Percentiles rank a stretch among this genome's conserved stretches.
Conservation (phyloP, 1,140 invertebrate species). For the Tetramorium alpestre region DNA sequence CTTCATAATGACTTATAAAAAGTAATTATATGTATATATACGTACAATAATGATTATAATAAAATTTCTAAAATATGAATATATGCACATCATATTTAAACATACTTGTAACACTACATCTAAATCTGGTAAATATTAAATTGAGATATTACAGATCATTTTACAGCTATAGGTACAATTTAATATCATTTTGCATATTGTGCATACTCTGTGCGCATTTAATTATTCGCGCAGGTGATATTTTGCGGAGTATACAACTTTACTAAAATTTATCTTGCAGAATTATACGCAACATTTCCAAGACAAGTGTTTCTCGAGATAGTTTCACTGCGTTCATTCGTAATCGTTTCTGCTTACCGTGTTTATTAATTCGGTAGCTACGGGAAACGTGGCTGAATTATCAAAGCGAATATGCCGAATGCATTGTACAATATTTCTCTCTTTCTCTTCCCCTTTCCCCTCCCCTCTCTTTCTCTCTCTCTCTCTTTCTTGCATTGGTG, state of each 20-base stretch:
- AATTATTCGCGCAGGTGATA: constrained; percentile 31
- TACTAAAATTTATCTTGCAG: constrained; percentile 25
- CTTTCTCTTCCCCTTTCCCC: not conserved
- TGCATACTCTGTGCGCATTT: not conserved
- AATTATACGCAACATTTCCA: constrained; percentile 33
- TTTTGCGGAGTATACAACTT: not conserved
- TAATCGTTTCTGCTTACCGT: constrained; percentile 39
- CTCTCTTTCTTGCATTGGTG: not conserved
- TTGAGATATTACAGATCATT: not conserved
- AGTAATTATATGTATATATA: not conserved
- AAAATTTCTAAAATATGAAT: not conserved
- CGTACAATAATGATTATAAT: not conserved
- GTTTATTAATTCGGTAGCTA: constrained; percentile 29
- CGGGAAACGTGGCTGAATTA: constrained; percentile 56
- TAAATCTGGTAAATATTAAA: constrained; percentile 3
- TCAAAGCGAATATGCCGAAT: constrained; percentile 66
- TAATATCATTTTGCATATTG: not conserved
- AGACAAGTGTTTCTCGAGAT: constrained; percentile 20
- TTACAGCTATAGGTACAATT: not conserved
- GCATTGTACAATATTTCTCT: constrained; percentile 59
- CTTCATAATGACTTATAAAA: constrained; percentile 1
- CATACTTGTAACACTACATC: not conserved
- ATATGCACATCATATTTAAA: not conserved
- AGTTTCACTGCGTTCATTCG: constrained; percentile 10
- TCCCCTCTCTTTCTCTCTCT: too few species aligned